Evolutionary conservation across 2,888 invertebrate genomes (phyloP).

Genomic region (Acronicta leporina): DNA sequence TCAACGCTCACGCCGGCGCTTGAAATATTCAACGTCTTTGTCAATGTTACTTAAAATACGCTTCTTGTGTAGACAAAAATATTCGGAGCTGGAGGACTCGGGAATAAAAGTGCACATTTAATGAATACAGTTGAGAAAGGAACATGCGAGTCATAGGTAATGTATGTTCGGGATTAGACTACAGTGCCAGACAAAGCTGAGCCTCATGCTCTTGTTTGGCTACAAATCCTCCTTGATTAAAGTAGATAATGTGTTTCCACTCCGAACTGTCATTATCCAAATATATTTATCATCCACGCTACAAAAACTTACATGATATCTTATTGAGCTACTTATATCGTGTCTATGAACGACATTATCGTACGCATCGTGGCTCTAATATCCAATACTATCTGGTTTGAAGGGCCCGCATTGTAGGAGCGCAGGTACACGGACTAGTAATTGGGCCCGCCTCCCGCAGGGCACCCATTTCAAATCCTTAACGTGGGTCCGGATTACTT

Average conservation of each 20-base stretch:
- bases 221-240: constrained; percentile 38
- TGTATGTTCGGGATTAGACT: constrained; percentile 26
- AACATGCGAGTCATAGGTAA: constrained; percentile 22
- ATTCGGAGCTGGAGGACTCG: constrained; percentile 38
- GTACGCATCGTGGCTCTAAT: constrained; percentile 13
- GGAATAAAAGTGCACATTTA: constrained; percentile 27
- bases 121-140: constrained; percentile 26
- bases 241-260: constrained; percentile 12
- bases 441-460: constrained; percentile 76
- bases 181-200: constrained; percentile 32
- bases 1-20: constrained; percentile 69
- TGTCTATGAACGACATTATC: constrained; percentile 7
- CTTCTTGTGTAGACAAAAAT: constrained; percentile 55
- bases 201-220: constrained; percentile 35
- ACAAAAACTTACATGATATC: constrained; percentile 1
- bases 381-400: constrained; percentile 49
- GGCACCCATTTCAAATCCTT: constrained; percentile 76
- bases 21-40: constrained; percentile 78
- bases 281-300: constrained; percentile 9
- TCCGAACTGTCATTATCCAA: constrained; percentile 5
- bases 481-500: constrained; percentile 75
- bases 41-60: constrained; percentile 65
- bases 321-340: not conserved
- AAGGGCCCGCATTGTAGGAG: constrained; percentile 39
- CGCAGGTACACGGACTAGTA: constrained; percentile 73